phyloP scores from a whole-genome alignment of 2,888 invertebrate species.

The Exephanes ischioxanthus region DNA sequence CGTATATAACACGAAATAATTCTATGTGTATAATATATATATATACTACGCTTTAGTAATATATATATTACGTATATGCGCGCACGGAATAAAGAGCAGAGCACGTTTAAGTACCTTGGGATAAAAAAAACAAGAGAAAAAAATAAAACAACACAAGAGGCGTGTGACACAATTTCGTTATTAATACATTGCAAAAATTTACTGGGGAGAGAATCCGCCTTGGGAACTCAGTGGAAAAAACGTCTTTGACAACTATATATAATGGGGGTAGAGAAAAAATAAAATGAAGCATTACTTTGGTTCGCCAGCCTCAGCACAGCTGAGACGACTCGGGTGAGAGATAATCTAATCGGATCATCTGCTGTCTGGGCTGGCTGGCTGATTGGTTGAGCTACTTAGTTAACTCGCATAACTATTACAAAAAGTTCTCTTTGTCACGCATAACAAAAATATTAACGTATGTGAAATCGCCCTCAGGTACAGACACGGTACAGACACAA shows the following conservation, averaged over 20 bases:
- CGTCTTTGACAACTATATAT: neutral
- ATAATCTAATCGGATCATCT: neutral
- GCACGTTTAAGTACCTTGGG: neutral
- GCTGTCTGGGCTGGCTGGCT: neutral
- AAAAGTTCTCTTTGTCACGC: neutral
- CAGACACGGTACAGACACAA: slow-evolving; percentile 18
- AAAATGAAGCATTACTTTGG: slow-evolving; percentile 11
- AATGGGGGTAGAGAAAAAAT: neutral
- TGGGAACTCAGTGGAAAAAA: slow-evolving; percentile 5
- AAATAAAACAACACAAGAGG: neutral
- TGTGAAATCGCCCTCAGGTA: slow-evolving; percentile 42
- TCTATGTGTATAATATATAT: slow-evolving; percentile 27
- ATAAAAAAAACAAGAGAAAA: neutral
- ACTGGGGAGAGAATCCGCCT: neutral
- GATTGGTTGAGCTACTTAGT: neutral
- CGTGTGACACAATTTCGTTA: neutral
- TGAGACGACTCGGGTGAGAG: neutral
- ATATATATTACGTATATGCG: slow-evolving; percentile 20
- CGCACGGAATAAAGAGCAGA: neutral
- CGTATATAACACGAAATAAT: slow-evolving; percentile 54
- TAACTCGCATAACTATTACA: neutral
- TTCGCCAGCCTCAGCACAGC: slow-evolving; percentile 20
- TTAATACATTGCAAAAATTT: slow-evolving; percentile 11
- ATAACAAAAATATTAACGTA: slow-evolving; percentile 10
- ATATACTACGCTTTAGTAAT: slow-evolving; percentile 39